phyloP scores from a whole-genome alignment of 1,140 invertebrate species.

The Monomorium pharaonis region DNA sequence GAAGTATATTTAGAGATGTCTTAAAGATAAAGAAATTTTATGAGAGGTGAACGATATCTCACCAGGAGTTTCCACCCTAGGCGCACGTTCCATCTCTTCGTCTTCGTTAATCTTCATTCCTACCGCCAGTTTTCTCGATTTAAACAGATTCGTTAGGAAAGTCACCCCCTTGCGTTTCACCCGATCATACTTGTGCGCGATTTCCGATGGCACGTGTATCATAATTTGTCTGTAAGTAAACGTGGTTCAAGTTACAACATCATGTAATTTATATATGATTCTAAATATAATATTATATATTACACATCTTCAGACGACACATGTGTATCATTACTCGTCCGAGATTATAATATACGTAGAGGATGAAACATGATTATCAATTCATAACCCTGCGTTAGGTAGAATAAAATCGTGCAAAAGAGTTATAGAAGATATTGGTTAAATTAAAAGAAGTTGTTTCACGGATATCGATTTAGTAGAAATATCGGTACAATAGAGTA shows the following conservation, averaged over 20 bases:
- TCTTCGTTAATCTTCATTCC: conserved; percentile 84
- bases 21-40: background rate
- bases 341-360: background rate
- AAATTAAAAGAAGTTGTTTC: background rate
- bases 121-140: conserved; percentile 79
- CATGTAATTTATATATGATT: background rate
- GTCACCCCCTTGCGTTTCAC: conserved; percentile 81
- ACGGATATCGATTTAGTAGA: background rate
- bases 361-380: background rate
- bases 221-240: conserved; percentile 78
- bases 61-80: conserved; percentile 82
- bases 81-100: conserved; percentile 80
- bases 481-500: background rate
- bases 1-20: background rate
- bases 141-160: conserved; percentile 81
- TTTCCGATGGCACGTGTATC: conserved; percentile 82
- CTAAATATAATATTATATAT: background rate
- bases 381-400: background rate
- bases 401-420: background rate
- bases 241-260: background rate
- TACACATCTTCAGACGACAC: background rate
- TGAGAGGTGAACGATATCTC: conserved; percentile 11
- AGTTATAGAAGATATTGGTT: background rate
- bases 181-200: conserved; percentile 79
- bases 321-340: conserved; percentile 1